These are phyloP conservation scores for Drosophila truncata DNA, from an alignment of 1,140 invertebrate genomes.

Conservation along the genomic window DNA sequence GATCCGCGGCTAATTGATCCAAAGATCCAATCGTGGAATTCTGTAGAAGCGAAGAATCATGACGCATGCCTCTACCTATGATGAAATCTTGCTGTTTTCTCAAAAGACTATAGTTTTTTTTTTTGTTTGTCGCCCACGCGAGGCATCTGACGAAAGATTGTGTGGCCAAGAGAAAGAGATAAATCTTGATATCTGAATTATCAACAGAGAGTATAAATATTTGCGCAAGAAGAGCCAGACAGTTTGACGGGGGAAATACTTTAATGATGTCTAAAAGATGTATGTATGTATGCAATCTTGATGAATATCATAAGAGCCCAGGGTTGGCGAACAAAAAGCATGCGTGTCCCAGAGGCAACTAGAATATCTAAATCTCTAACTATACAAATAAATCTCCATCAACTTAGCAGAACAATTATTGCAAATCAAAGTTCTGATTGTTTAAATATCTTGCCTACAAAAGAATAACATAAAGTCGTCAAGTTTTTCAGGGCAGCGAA, in stretches of 20 bases:
- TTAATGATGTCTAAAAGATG: slow-evolving; percentile 1
- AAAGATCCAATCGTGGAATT: slow-evolving; percentile 30
- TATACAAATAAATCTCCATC: not conserved
- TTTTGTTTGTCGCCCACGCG: slow-evolving; percentile 23
- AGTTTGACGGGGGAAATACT: slow-evolving; percentile 11
- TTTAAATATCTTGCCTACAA: too few relatives aligned
- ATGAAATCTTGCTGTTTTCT: slow-evolving; percentile 41
- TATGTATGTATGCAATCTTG: not conserved
- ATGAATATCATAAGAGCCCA: not conserved
- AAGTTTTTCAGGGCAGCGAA: too few relatives aligned
- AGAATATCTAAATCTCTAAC: not conserved
- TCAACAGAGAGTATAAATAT: slow-evolving; percentile 29
- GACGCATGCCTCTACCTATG: slow-evolving; percentile 43
- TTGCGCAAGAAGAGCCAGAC: slow-evolving; percentile 38
- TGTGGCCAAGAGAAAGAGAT: slow-evolving; percentile 11
- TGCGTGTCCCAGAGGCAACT: not conserved
- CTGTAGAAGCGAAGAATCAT: not conserved
- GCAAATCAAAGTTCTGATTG: not conserved
- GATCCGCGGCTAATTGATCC: slow-evolving; percentile 50
- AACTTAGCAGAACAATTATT: not conserved
- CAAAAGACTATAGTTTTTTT: not conserved
- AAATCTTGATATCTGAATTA: slow-evolving; percentile 35
- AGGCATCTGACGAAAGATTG: slow-evolving; percentile 45
- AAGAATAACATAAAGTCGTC: too few relatives aligned
- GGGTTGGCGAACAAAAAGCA: not conserved